Conservation (phyloP, 2,113 vertebrate species). For the Drymodes brunneopygia region DNA sequence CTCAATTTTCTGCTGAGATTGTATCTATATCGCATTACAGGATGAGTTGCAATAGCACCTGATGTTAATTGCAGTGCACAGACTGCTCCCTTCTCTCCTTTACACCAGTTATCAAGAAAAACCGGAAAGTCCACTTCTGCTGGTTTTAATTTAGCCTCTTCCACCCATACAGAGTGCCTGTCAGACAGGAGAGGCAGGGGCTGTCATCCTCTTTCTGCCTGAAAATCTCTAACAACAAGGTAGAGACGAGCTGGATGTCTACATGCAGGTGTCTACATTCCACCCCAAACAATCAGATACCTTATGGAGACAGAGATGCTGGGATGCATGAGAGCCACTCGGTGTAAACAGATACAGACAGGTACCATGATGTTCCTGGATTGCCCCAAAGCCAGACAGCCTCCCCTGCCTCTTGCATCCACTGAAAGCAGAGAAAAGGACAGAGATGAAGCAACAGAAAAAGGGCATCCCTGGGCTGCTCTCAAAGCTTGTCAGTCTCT, state of each 20-base stretch:
- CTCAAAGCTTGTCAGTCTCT: neutral
- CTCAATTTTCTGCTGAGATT: slow-evolving; percentile 56
- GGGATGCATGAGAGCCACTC: neutral
- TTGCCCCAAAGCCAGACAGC: neutral
- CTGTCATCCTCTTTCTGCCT: neutral
- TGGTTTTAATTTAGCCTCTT: slow-evolving; percentile 46
- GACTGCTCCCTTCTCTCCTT: slow-evolving; percentile 47
- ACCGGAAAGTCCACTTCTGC: slow-evolving; percentile 35
- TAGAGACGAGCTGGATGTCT: neutral
- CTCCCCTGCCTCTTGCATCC: neutral
- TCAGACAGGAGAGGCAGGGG: slow-evolving; percentile 26
- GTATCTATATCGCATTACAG: slow-evolving; percentile 49
- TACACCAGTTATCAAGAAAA: slow-evolving; percentile 59
- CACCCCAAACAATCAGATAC: neutral
- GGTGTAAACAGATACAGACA: neutral
- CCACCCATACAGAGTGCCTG: neutral
- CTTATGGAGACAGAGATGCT: neutral
- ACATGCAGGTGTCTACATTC: neutral
- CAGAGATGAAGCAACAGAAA: neutral
- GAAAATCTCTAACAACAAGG: neutral
- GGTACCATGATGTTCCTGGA: neutral
- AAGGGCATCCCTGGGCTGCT: neutral
- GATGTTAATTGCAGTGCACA: slow-evolving; percentile 31
- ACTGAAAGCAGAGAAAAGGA: neutral
- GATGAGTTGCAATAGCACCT: slow-evolving; percentile 40